Evolutionary conservation across 2,888 invertebrate genomes (phyloP).

Genomic region (Microdon myrmicae): DNA sequence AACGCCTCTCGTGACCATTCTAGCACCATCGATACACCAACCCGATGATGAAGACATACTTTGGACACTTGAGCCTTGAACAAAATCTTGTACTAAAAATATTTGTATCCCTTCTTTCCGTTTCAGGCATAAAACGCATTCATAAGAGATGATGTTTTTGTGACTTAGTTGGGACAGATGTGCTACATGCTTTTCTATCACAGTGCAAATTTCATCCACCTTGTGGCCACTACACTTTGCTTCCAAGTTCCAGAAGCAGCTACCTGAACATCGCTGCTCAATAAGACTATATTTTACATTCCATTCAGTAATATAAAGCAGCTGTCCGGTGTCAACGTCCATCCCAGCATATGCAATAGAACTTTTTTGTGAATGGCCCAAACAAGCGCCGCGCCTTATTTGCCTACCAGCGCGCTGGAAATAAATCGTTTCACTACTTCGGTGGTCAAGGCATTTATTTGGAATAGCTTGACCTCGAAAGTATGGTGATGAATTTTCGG

Average conservation of each 20-base stretch:
- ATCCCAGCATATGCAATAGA: slow-evolving; percentile 81
- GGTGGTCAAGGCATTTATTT: slow-evolving; percentile 68
- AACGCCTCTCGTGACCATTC: slow-evolving; percentile 74
- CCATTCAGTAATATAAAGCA: slow-evolving; percentile 83
- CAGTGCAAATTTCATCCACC: slow-evolving; percentile 62
- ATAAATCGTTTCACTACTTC: slow-evolving; percentile 69
- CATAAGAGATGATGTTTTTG: slow-evolving; percentile 78
- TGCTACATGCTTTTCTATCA: slow-evolving; percentile 82
- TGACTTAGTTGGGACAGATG: slow-evolving; percentile 77
- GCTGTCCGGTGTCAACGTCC: slow-evolving; percentile 78
- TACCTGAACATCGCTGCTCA: slow-evolving; percentile 62
- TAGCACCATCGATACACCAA: slow-evolving; percentile 67
- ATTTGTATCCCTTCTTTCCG: slow-evolving; percentile 74
- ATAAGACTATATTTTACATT: slow-evolving; percentile 68
- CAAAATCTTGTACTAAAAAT: slow-evolving; percentile 77
- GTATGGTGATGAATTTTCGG: slow-evolving; percentile 68
- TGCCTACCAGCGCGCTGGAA: slow-evolving; percentile 72
- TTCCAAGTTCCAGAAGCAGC: slow-evolving; percentile 62
- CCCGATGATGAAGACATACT: slow-evolving; percentile 63
- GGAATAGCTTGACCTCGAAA: slow-evolving; percentile 61
- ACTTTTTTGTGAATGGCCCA: slow-evolving; percentile 80
- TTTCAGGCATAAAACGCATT: slow-evolving; percentile 74
- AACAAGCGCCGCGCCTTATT: slow-evolving; percentile 79
- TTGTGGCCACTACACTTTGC: slow-evolving; percentile 63
- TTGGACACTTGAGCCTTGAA: slow-evolving; percentile 66